Percentiles rank a stretch among this genome's conserved stretches.
Evolutionary conservation across 2,888 invertebrate genomes (phyloP).

Genomic region (Aphidoletes aphidimyza): DNA sequence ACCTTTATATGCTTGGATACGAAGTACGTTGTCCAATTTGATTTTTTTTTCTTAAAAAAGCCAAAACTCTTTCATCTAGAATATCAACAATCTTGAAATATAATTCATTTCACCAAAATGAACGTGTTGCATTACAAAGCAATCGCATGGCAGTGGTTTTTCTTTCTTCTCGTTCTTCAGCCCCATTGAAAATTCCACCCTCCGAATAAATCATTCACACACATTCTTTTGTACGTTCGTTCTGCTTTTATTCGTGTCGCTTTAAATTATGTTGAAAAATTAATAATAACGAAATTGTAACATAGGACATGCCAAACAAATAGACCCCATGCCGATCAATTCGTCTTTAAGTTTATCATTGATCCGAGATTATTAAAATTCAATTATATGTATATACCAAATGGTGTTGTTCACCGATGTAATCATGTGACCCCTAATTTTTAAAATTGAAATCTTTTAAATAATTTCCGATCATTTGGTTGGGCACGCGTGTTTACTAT

Average conservation of each 20-base stretch:
- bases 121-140: too few relatives aligned
- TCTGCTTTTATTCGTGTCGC: background rate
- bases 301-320: background rate
- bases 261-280: background rate
- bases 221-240: background rate
- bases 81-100: too few relatives aligned
- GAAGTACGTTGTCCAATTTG: too few relatives aligned
- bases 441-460: too few relatives aligned
- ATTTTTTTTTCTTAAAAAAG: too few relatives aligned
- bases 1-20: too few relatives aligned
- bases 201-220: slow-evolving; percentile 38
- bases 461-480: too few relatives aligned
- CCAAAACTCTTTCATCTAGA: too few relatives aligned
- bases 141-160: too few relatives aligned
- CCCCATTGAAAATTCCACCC: background rate
- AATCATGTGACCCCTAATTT: too few relatives aligned
- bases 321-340: background rate
- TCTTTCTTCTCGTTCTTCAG: background rate
- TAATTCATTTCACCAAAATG: too few relatives aligned
- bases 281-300: slow-evolving; percentile 44
- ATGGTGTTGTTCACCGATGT: too few relatives aligned
- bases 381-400: slow-evolving; percentile 25
- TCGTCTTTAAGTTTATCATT: slow-evolving; percentile 33
- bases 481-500: background rate
- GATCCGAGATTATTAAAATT: slow-evolving; percentile 49